A percentile compares a stretch with the other conserved stretches of the same genome.
phyloP scores from a whole-genome alignment of 2,113 vertebrate genomes.

The Odobenus rosmarus region DNA sequence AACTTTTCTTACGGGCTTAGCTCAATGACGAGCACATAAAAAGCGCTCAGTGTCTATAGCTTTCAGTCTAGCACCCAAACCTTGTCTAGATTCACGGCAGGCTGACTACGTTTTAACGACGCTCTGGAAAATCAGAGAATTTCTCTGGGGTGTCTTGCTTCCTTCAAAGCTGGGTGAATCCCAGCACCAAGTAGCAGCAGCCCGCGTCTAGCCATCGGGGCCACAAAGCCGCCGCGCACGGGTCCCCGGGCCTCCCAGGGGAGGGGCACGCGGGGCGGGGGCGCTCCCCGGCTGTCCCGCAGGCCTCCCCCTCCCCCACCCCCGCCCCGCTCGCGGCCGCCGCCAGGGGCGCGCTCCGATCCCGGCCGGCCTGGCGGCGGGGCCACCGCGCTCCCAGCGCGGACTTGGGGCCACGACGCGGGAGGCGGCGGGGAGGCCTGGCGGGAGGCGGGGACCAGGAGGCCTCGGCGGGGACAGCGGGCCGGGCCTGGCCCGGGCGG shows the following conservation, averaged over 20 bases:
- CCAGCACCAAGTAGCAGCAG: background rate
- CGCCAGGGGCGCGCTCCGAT: background rate
- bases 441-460: background rate
- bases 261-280: background rate
- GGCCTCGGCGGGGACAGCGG: background rate
- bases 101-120: background rate
- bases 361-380: background rate
- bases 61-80: background rate
- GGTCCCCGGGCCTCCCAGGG: background rate
- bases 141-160: background rate
- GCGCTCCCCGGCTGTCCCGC: background rate
- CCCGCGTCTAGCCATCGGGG: background rate
- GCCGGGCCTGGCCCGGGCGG: background rate
- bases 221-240: accelerated
- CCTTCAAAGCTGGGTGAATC: background rate
- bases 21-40: background rate
- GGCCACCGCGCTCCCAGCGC: background rate
- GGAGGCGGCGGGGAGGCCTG: background rate
- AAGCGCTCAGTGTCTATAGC: background rate
- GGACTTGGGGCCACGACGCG: background rate
- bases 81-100: background rate
- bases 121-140: background rate
- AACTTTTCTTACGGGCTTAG: background rate
- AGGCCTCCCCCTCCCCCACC: too few relatives aligned
- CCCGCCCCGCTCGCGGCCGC: background rate